Evolutionary conservation across 2,113 vertebrate species (phyloP), one percentile per base, ranked within the genome.

Genomic region (Phaethornis superciliosus): DNA sequence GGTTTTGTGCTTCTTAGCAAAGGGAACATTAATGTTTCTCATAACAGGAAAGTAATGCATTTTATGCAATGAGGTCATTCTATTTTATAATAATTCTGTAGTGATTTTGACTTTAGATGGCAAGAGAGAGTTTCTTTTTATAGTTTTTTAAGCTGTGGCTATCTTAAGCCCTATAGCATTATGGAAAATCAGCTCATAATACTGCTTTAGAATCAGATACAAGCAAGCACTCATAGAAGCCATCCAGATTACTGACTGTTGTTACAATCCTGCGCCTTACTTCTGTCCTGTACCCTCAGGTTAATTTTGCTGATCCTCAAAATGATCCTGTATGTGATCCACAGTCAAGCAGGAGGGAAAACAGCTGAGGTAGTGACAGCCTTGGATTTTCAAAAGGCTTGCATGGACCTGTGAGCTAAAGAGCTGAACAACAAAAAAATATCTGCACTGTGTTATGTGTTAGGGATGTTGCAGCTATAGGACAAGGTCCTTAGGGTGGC

Each of bases 51-150:
- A 96, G 52, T 71, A 40, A 89, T 81, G 65, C 65, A 42, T 95
- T 93, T 96, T 89, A 72, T 72, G 78, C 74, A 82, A 42, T 96
- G 91, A 95, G 40, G 33, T 96, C 65, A 94, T 94, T 89, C 67
- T 15, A 58, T 89, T 94, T 94, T 86, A 47, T 81, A 79, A 76
- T 33, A 89, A 70, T 89, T 93, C 77, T 82, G 74, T 46, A 77
- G 70, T 59, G 74, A 52, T 90, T 94, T 80, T 92, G 70, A 82
- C 89, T 94, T 95, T 82, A 94, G 67, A 95, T 93, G 81, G 89
- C 59, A 89, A 94, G 54, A 52, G 56, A 84, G 72, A 35, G 86
- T 88, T 94, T 91, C 79, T 90, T 95, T 92, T 96, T 89, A 90
- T 92, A 91, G 80, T 26, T 90, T 90, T 93, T 92, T 79, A 77